Percentiles rank a stretch among this genome's conserved stretches.
Conservation (phyloP, 2,113 vertebrate species). For the Scolopax mira region DNA sequence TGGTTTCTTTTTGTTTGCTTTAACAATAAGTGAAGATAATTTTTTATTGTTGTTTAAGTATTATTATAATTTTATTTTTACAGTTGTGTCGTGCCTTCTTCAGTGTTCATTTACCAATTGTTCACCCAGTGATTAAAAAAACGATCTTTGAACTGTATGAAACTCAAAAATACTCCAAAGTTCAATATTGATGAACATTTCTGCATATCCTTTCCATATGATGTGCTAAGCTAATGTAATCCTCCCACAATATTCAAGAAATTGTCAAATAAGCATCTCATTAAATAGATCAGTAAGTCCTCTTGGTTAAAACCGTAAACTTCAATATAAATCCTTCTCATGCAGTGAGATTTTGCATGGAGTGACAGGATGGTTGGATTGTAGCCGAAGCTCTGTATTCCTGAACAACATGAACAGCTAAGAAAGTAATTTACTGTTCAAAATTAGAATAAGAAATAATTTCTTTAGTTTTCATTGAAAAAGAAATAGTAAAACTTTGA, state of each 20-base stretch:
- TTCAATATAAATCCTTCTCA: not conserved
- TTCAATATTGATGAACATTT: not conserved
- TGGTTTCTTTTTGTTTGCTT: not conserved
- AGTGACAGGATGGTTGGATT: not conserved
- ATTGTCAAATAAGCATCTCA: not conserved
- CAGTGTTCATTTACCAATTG: not conserved
- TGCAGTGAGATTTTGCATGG: not conserved
- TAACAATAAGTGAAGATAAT: not conserved
- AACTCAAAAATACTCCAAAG: not conserved
- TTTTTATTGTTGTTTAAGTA: not conserved
- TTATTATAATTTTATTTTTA: not conserved
- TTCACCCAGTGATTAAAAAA: not conserved
- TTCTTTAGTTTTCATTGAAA: not conserved
- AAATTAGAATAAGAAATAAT: not conserved
- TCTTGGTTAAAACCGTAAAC: not conserved
- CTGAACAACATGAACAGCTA: not conserved
- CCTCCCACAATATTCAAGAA: not conserved
- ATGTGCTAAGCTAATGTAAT: not conserved
- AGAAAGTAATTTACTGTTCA: not conserved
- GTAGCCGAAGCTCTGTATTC: not conserved
- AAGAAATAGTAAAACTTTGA: not conserved
- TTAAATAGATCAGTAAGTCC: not conserved
- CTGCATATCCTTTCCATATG: not conserved
- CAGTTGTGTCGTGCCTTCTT: not conserved
- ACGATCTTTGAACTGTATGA: not conserved